Percentiles rank a stretch among this genome's conserved stretches.
phyloP scores from a whole-genome alignment of 1,140 invertebrate species.

The Pantala flavescens region DNA sequence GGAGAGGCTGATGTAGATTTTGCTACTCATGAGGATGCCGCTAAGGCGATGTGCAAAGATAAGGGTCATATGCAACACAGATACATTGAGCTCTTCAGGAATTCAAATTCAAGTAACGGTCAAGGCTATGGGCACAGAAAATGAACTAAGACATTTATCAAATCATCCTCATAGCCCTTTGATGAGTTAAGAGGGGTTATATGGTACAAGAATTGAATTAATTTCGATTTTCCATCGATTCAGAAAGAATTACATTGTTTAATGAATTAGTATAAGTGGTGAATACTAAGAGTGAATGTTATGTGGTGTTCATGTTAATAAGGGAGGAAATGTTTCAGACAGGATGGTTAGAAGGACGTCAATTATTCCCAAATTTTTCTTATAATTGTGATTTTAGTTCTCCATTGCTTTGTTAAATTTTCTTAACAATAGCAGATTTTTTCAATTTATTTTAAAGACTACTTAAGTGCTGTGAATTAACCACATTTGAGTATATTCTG shows the following conservation, averaged over 20 bases:
- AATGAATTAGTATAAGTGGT: not conserved
- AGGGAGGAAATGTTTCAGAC: not conserved
- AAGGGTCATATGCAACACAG: constrained; percentile 80
- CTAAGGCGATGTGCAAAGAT: constrained; percentile 72
- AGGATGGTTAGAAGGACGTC: not conserved
- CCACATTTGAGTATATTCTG: not conserved
- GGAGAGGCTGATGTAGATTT: constrained; percentile 92
- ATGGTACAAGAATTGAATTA: not conserved
- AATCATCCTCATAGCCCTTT: not conserved
- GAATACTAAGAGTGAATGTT: constrained; percentile 2
- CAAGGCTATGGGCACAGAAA: constrained; percentile 7
- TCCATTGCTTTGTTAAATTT: not conserved
- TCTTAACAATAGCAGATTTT: not conserved
- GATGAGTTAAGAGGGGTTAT: not conserved
- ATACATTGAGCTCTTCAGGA: constrained; percentile 81
- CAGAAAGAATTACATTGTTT: not conserved
- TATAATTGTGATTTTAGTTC: not conserved
- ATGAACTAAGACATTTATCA: not conserved
- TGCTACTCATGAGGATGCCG: constrained; percentile 74
- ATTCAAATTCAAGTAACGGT: constrained; percentile 47
- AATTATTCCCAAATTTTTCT: not conserved
- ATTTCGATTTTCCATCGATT: not conserved
- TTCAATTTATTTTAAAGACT: not conserved
- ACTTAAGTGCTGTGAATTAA: not conserved
- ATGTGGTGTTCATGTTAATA: not conserved